These are phyloP conservation scores for Magallana angulata DNA, from an alignment of 1,140 invertebrate genomes.

Conservation along the genomic window DNA sequence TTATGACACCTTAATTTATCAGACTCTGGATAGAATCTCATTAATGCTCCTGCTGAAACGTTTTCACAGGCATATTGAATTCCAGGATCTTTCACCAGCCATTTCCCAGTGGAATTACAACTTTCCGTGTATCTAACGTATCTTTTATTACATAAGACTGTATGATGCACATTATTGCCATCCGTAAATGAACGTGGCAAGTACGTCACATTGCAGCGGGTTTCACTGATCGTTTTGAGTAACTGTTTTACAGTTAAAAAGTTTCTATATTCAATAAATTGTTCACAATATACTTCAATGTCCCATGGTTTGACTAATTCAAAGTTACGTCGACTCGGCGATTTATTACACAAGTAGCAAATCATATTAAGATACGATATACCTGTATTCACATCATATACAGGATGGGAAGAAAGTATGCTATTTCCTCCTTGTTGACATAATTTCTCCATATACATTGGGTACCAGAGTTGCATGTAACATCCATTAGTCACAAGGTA, in stretches of 20 bases:
- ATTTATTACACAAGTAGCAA: neutral
- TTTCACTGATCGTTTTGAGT: neutral
- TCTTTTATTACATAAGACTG: neutral
- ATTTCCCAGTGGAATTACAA: neutral
- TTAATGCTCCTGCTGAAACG: neutral
- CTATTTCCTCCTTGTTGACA: neutral
- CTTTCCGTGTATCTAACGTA: neutral
- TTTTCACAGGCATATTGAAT: neutral
- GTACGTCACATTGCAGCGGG: neutral
- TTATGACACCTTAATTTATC: neutral
- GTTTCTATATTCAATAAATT: neutral
- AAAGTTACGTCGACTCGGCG: neutral
- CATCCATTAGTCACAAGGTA: neutral
- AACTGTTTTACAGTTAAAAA: neutral
- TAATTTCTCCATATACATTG: neutral
- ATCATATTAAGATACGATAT: neutral
- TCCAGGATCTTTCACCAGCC: neutral
- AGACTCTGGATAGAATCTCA: neutral
- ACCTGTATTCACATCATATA: neutral
- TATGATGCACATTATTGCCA: neutral
- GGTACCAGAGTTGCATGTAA: neutral
- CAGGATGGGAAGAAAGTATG: neutral
- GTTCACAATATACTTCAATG: neutral
- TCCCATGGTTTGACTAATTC: neutral
- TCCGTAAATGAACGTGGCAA: neutral